A percentile compares a stretch with the other conserved stretches of the same genome.
Evolutionary conservation across 2,888 invertebrate genomes (phyloP).

Genomic region (Caenorhabditis japonica): DNA sequence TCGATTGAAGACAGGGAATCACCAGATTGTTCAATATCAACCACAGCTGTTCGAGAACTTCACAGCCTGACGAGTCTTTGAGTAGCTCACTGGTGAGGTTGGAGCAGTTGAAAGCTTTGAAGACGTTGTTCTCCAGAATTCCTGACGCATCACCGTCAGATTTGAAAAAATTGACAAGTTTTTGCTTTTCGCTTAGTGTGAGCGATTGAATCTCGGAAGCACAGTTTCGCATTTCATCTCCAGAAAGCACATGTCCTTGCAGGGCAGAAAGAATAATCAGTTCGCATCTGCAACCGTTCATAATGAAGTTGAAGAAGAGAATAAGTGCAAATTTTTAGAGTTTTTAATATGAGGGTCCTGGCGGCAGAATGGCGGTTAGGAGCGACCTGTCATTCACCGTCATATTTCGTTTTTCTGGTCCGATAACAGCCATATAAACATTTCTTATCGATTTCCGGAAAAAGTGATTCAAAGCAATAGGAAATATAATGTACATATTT

Average conservation of each 20-base stretch:
- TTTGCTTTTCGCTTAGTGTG: conserved; percentile 22
- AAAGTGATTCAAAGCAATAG: no score
- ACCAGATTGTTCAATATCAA: conserved; percentile 38
- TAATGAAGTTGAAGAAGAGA: not conserved
- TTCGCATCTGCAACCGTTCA: conserved; percentile 30
- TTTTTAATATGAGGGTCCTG: not conserved
- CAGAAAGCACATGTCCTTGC: conserved; percentile 30
- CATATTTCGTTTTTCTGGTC: no score
- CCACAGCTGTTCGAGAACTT: conserved; percentile 48
- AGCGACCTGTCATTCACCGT: no score
- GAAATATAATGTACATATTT: no score
- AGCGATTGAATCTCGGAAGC: conserved; percentile 32
- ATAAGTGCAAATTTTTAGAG: not conserved
- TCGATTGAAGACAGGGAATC: conserved; percentile 56
- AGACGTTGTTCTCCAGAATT: conserved; percentile 60
- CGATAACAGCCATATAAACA: no score
- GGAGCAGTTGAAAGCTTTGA: conserved; percentile 54
- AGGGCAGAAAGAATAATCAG: conserved; percentile 41
- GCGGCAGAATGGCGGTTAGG: not conserved
- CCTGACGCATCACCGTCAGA: conserved; percentile 49
- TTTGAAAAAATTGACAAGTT: conserved; percentile 39
- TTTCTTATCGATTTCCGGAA: no score
- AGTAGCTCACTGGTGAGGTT: conserved; percentile 33
- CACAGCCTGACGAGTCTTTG: conserved; percentile 15
- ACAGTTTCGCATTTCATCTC: conserved; percentile 50